Conservation (phyloP, 2,797 vertebrate species). For the Leptatherina wallacei region DNA sequence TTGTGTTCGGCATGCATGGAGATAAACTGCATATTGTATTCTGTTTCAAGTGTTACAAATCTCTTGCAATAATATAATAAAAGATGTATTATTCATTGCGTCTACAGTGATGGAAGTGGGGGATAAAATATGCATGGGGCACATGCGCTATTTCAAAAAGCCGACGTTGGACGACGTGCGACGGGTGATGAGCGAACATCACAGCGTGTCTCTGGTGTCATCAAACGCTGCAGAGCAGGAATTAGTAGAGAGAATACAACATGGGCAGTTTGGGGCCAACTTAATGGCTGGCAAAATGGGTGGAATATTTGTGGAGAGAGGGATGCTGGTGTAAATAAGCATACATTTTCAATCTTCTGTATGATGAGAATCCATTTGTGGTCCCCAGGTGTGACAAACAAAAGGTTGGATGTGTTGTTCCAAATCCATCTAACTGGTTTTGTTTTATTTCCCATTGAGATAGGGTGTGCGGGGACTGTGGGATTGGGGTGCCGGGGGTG, state of each 20-base stretch:
- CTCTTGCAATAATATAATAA: constrained; percentile 82
- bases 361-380: constrained; percentile 78
- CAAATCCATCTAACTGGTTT: constrained; percentile 76
- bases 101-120: constrained; percentile 50
- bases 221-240: constrained; percentile 50
- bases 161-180: constrained; percentile 40
- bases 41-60: constrained; percentile 83
- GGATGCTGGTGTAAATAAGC: constrained; percentile 74
- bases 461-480: constrained; percentile 54
- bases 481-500: constrained; percentile 69
- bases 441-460: constrained; percentile 75
- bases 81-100: constrained; percentile 81
- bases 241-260: constrained; percentile 57
- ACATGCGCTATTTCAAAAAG: constrained; percentile 58
- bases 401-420: constrained; percentile 77
- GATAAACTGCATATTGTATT: constrained; percentile 81
- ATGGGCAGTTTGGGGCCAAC: constrained; percentile 56
- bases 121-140: constrained; percentile 70
- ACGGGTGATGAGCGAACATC: constrained; percentile 61
- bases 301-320: constrained; percentile 56
- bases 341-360: constrained; percentile 77
- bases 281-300: constrained; percentile 55
- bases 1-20: constrained; percentile 63
- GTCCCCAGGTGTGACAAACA: constrained; percentile 82
- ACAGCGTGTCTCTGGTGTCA: constrained; percentile 59